Evolutionary conservation across 2,113 vertebrate species (phyloP), one percentile per base, ranked within the genome.

Genomic region (Ctenodactylus gundi): DNA sequence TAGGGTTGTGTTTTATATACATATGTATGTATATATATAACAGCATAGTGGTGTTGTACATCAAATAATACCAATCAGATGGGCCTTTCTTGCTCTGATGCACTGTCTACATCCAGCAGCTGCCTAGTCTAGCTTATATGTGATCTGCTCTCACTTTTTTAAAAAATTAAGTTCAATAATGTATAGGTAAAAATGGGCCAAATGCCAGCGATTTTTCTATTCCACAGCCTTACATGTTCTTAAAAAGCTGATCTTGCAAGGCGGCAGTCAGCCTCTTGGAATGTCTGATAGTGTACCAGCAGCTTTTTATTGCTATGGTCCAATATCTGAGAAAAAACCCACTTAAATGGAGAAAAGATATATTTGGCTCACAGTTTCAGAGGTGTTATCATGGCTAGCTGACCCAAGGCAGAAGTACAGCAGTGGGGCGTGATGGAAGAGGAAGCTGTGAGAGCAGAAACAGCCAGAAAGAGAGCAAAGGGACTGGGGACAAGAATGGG

Each of bases 11-110:
- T 49, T n/a, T n/a, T n/a, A n/a, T n/a, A n/a, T n/a, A n/a, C n/a
- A n/a, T 62, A 12, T 6, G 17, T 1, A 2, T 57, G n/a, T 62
- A 12, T 6, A 23, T 1, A 2, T 57, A 23, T 11, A 7, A n/a
- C 21, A 1, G n/a, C 6, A 7, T 14, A 44, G 44, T 46, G 55
- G 1, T 11, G 17, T 6, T 2, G 14, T n/a, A 1, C 9, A 1
- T 1, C 46, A 44, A 31, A 18, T 6, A 14, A n/a, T 29, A 11
- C 36, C 7, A 34, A 44, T 6, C 15, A 53, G 11, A 23, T 36
- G 73, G 8, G 39, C 10, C 53, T 58, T 76, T 55, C 15, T 44
- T 51, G 27, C 27, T 23, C 44, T 51, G 51, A 17, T 7, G 27
- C 1, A 0, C 15, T 7, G 41, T n/a, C 46, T n/a, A n/a, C n/a